Percentiles rank a stretch among this genome's conserved stretches.
phyloP scores from a whole-genome alignment of 2,113 vertebrate genomes.

The Danionella cerebrum region DNA sequence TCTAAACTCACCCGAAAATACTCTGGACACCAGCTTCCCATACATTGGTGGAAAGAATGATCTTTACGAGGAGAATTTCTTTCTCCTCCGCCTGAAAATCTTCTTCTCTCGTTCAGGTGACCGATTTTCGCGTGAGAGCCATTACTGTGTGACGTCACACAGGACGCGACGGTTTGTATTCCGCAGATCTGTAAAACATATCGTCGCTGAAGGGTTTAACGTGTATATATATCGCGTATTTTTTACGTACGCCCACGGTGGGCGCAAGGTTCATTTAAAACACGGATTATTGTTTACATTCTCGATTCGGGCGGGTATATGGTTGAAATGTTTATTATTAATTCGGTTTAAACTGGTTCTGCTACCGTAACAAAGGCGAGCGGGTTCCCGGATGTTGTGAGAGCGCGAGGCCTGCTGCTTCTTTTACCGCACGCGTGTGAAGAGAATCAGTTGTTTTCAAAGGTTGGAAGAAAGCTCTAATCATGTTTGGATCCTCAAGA shows the following conservation, averaged over 20 bases:
- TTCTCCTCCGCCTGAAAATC: neutral
- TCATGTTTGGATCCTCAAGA: conserved; percentile 87
- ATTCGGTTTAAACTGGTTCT: too few species aligned
- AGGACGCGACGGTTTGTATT: neutral
- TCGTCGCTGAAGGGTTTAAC: neutral
- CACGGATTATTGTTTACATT: too few species aligned
- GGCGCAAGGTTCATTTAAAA: too few species aligned
- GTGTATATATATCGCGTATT: neutral
- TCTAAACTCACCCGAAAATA: conserved; percentile 57
- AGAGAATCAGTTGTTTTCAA: neutral
- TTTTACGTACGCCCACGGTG: too few species aligned
- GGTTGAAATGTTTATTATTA: too few species aligned
- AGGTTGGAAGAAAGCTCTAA: neutral
- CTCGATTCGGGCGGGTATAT: too few species aligned
- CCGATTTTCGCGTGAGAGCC: conserved; percentile 35
- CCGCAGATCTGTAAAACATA: neutral
- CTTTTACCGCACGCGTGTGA: neutral
- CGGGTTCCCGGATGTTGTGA: neutral
- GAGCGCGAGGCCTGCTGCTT: neutral
- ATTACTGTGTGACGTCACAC: conserved; percentile 54
- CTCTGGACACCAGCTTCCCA: conserved; percentile 52
- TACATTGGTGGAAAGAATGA: conserved; percentile 45
- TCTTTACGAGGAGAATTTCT: neutral
- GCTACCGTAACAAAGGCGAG: neutral
- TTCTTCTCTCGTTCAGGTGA: conserved; percentile 26